Evolutionary conservation across 2,888 invertebrate species (phyloP), one percentile per base, ranked within the genome.

Genomic region (Ornithoptera priamus): DNA sequence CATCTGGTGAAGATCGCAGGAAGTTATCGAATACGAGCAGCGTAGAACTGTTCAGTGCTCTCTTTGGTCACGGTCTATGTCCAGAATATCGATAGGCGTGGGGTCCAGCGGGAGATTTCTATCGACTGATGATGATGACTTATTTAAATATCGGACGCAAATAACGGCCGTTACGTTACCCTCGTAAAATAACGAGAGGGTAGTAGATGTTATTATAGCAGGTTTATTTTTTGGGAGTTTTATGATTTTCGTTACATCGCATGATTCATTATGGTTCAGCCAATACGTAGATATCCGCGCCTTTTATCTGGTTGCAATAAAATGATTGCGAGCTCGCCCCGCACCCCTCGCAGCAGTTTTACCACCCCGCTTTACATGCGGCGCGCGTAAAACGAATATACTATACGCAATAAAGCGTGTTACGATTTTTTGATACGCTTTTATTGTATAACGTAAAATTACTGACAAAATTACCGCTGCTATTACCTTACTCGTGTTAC

Each of bases 251-350:
- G 57, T 30, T 17, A 62, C 20, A 20, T 15, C 64, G 18, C n/a
- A 56, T 64, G 57, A 39, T 56, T 64, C 64, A 64, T 64, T 64
- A 64, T 3, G 22, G 17, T 64, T 57, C 64, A 57, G 57, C 57
- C 56, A 20, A 64, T 64, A 64, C 39, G 30, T 22, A 22, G n/a
- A 7, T 56, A 64, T 64, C 20, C 7, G n/a, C 39, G 36, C 36
- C 36, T 63, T 63, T 53, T 64, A 56, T 64, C 64, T 22, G 30
- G 62, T 30, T 20, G 24, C 20, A 64, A 64, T 64, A 64, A 64
- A 57, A 64, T 64, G 15, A 63, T 63, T 53, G 50, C 17, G 18
- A 24, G 30, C 24, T 57, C 18, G 36, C n/a, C 64, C 39, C 30
- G 56, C 30, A 56, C 20, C 60, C 12, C 36, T 10, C 20, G 20